These are phyloP conservation scores for Haliaeetus leucogaster DNA, from an alignment of 2,113 vertebrate species.

Conservation along the genomic window DNA sequence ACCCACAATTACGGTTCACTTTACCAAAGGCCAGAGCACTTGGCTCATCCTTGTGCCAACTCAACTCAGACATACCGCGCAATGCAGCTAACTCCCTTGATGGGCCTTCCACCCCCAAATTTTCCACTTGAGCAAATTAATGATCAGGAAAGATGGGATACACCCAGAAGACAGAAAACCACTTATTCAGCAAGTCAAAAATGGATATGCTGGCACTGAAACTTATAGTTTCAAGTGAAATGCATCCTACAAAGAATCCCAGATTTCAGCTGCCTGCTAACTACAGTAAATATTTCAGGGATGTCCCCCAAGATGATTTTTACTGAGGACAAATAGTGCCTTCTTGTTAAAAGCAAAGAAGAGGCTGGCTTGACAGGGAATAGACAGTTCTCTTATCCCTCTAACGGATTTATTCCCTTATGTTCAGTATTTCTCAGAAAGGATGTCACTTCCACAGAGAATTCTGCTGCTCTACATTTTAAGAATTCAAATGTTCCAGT, in stretches of 20 bases:
- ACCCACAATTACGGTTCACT: conserved; percentile 50
- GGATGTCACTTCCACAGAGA: conserved; percentile 42
- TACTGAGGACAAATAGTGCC: not conserved
- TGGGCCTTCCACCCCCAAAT: conserved; percentile 28
- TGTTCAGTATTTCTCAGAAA: conserved; percentile 9
- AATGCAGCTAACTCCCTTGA: conserved; percentile 8
- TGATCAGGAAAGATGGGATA: conserved; percentile 48
- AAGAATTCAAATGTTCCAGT: not conserved
- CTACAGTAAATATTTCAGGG: conserved; percentile 10
- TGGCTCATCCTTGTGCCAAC: conserved; percentile 12
- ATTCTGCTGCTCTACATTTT: conserved; percentile 52
- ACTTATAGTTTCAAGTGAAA: conserved; percentile 46
- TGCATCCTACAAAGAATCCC: not conserved
- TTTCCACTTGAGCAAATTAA: conserved; percentile 64
- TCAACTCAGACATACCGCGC: not conserved
- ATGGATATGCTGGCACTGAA: conserved; percentile 24
- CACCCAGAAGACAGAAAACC: conserved; percentile 42
- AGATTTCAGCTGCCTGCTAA: not conserved
- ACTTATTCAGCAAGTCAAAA: conserved; percentile 64
- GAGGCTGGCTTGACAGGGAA: not conserved
- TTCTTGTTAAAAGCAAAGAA: not conserved
- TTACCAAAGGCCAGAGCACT: conserved; percentile 21
- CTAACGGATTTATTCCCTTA: conserved; percentile 15
- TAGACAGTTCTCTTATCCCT: not conserved
- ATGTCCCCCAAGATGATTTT: not conserved